These are phyloP conservation scores for Idaea biselata DNA, from an alignment of 2,888 invertebrate genomes.

Conservation along the genomic window DNA sequence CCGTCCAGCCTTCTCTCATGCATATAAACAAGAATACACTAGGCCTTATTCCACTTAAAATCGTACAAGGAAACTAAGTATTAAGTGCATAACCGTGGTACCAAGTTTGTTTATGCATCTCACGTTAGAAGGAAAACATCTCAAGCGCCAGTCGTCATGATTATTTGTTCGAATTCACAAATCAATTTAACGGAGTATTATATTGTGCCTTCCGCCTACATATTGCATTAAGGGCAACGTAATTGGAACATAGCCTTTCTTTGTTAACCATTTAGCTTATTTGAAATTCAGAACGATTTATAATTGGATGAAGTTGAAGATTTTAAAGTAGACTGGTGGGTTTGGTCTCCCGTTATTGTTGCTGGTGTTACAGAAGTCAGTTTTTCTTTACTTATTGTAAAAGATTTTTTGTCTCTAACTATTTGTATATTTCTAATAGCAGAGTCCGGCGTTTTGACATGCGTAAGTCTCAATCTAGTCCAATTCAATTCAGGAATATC, in stretches of 20 bases:
- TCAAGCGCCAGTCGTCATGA: neutral
- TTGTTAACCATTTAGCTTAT: slow-evolving; percentile 25
- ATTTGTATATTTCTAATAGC: too few species aligned
- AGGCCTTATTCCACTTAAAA: neutral
- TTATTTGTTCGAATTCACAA: neutral
- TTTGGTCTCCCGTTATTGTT: neutral
- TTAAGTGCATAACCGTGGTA: slow-evolving; percentile 8
- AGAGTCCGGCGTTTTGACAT: too few species aligned
- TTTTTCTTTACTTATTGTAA: neutral
- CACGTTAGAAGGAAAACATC: neutral
- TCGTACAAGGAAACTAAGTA: neutral
- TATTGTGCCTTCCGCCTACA: slow-evolving; percentile 28
- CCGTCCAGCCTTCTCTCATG: slow-evolving; percentile 7
- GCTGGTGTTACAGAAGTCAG: neutral
- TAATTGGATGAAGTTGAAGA: neutral
- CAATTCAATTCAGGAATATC: too few species aligned
- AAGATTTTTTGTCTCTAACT: too few species aligned
- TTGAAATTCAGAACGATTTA: neutral
- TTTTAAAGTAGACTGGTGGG: neutral
- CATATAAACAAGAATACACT: neutral
- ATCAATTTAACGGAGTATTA: slow-evolving; percentile 6
- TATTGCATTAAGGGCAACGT: slow-evolving; percentile 37
- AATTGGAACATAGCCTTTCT: slow-evolving; percentile 50
- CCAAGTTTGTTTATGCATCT: slow-evolving; percentile 5
- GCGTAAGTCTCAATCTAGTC: too few species aligned